A percentile compares a stretch with the other conserved stretches of the same genome.
phyloP scores from a whole-genome alignment of 2,888 invertebrate genomes.

The Pseudococcus jackbeardsleyi region DNA sequence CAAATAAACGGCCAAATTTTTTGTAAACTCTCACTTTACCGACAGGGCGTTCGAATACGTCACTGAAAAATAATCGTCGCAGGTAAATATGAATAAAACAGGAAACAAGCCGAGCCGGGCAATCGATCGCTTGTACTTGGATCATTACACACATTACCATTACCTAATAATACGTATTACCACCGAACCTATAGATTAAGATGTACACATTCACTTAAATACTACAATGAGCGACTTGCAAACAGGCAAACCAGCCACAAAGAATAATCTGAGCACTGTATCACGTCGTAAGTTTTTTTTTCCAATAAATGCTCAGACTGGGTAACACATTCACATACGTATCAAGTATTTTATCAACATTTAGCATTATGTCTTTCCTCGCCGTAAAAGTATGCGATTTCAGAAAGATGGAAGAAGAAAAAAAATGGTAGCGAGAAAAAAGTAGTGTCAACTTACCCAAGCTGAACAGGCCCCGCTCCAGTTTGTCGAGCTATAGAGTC shows the following conservation, averaged over 20 bases:
- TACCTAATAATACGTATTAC: background rate
- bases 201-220: background rate
- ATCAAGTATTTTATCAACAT: background rate
- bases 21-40: conserved; percentile 38
- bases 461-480: conserved; percentile 89
- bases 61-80: background rate
- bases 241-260: background rate
- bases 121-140: no score
- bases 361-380: background rate
- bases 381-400: background rate
- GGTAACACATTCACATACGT: background rate
- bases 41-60: conserved; percentile 13
- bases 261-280: background rate
- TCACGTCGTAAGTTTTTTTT: background rate
- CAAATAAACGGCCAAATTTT: conserved; percentile 57
- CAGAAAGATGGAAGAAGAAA: conserved; percentile 49
- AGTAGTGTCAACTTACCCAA: conserved; percentile 78
- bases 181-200: background rate
- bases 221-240: background rate
- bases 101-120: background rate
- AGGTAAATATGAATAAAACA: background rate
- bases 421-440: conserved; percentile 63
- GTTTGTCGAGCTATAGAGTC: conserved; percentile 81
- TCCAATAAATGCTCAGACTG: background rate
- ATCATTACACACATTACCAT: no score